Evolutionary conservation across 2,113 vertebrate genomes (phyloP).

Genomic region (Nothoprocta pentlandii): DNA sequence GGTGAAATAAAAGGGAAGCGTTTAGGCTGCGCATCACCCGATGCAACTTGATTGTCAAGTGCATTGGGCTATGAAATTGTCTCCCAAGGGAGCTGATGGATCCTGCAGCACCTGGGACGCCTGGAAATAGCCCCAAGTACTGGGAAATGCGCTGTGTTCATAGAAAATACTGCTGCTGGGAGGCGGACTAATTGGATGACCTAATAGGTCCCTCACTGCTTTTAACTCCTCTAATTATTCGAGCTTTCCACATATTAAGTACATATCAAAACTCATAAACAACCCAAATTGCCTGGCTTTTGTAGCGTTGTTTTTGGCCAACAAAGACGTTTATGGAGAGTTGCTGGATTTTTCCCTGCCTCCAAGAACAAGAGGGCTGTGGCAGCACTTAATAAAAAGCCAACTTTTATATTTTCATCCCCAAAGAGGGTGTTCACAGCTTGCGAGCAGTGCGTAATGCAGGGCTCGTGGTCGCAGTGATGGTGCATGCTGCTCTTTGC

Average conservation of each 20-base stretch:
- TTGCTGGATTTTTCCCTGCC: accelerated
- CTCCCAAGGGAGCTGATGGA: background rate
- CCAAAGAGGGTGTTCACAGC: accelerated
- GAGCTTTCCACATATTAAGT: background rate
- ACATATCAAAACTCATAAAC: background rate
- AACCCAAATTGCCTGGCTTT: background rate
- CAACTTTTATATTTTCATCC: accelerated
- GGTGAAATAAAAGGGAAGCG: background rate
- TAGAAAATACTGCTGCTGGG: background rate
- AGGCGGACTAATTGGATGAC: background rate
- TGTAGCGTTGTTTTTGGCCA: background rate
- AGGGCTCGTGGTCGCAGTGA: accelerated
- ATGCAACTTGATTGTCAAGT: background rate
- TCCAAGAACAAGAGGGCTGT: accelerated
- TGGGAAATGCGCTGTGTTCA: background rate
- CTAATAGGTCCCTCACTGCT: background rate
- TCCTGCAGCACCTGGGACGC: background rate
- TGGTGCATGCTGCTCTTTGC: accelerated
- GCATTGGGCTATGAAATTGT: background rate
- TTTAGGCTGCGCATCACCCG: background rate
- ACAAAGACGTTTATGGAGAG: background rate
- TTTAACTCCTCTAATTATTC: background rate
- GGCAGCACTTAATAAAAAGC: background rate
- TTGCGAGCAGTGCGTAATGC: background rate
- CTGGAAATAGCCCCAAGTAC: background rate